Percentiles rank a stretch among this genome's conserved stretches.
These are phyloP conservation scores for Watsonalla cultraria DNA, from an alignment of 2,888 invertebrate genomes.

Conservation along the genomic window DNA sequence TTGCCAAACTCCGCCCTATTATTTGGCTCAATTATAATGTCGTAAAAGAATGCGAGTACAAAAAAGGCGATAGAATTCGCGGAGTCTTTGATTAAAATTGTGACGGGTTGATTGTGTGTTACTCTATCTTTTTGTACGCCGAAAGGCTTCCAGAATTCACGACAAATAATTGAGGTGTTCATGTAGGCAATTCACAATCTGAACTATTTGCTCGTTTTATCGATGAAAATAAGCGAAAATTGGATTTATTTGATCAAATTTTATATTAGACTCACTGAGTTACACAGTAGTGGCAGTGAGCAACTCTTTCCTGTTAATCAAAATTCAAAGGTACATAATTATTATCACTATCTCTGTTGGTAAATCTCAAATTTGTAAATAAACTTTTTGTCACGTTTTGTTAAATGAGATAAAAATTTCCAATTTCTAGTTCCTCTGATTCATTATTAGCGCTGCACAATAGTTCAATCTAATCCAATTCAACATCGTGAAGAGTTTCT, in stretches of 20 bases:
- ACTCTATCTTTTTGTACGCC: constrained; percentile 29
- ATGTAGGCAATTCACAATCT: not conserved
- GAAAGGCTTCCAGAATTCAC: constrained; percentile 24
- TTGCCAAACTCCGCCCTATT: constrained; percentile 45
- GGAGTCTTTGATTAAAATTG: constrained; percentile 70
- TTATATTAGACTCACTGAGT: no score
- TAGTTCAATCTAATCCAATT: constrained; percentile 2
- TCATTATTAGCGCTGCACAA: not conserved
- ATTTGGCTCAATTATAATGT: constrained; percentile 74
- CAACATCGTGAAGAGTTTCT: not conserved
- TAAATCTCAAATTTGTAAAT: not conserved
- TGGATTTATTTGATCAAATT: no score
- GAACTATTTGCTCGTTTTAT: not conserved
- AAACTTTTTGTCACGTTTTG: not conserved
- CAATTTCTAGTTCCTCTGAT: not conserved
- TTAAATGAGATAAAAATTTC: not conserved
- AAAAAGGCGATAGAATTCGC: constrained; percentile 70
- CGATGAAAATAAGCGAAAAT: not conserved
- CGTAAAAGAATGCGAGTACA: constrained; percentile 56
- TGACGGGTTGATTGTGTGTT: constrained; percentile 68
- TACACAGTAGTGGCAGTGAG: no score
- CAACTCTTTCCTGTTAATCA: no score
- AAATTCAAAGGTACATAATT: no score
- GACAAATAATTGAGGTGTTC: not conserved
- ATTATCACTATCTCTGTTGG: no score